Conservation (phyloP, 2,113 vertebrate genomes). For the Pteronura brasiliensis region DNA sequence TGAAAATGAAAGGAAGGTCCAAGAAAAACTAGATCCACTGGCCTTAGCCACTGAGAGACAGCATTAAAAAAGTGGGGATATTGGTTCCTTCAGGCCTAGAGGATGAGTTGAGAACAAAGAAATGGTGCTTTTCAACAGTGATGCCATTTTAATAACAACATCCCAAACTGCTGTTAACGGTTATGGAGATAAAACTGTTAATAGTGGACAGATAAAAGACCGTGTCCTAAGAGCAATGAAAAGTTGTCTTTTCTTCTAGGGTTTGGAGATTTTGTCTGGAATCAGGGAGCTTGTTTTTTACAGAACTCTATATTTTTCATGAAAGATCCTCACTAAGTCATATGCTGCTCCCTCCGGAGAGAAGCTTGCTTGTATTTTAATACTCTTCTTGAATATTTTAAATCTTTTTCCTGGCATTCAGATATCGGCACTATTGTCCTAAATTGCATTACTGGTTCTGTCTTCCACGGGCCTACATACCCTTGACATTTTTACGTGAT, state of each 20-base stretch:
- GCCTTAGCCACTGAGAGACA: neutral
- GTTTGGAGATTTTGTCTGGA: neutral
- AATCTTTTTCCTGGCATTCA: neutral
- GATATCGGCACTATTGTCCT: neutral
- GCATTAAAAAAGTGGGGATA: neutral
- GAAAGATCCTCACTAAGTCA: neutral
- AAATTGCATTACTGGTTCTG: neutral
- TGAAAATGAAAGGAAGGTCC: conserved; percentile 65
- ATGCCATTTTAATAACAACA: neutral
- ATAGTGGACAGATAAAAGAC: conserved; percentile 11
- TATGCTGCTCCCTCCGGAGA: neutral
- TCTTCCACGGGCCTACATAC: neutral
- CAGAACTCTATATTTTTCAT: neutral
- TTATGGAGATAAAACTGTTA: conserved; percentile 39
- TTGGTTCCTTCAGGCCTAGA: neutral
- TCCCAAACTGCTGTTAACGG: neutral
- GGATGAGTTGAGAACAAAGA: neutral
- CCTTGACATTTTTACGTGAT: neutral
- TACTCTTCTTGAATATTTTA: neutral
- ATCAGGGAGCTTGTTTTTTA: neutral
- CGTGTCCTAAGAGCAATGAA: neutral
- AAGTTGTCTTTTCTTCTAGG: neutral
- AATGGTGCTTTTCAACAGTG: neutral
- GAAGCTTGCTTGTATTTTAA: neutral
- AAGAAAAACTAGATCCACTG: neutral